Conservation (phyloP, 1,140 invertebrate genomes). For the Micrasema longulum region DNA sequence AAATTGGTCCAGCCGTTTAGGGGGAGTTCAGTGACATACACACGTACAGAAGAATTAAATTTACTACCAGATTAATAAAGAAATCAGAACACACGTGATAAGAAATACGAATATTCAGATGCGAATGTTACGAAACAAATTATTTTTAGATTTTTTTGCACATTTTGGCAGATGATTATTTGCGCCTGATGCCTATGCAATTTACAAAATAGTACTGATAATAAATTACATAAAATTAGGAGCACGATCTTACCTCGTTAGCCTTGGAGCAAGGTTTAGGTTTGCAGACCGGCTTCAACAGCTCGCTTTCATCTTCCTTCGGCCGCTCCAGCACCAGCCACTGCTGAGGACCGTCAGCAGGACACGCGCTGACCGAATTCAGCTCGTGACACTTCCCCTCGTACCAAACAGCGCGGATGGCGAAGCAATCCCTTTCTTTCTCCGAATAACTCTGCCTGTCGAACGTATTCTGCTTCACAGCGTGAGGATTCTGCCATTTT, state of each 20-base stretch:
- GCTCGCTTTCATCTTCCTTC: neutral
- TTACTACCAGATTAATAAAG: too few species aligned
- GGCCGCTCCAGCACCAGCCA: conserved; percentile 31
- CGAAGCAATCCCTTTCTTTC: conserved; percentile 25
- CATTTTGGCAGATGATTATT: too few species aligned
- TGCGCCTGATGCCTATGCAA: too few species aligned
- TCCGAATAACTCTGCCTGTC: conserved; percentile 4
- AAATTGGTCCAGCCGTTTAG: too few species aligned
- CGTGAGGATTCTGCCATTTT: neutral
- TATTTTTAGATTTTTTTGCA: too few species aligned
- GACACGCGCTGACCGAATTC: conserved; percentile 10
- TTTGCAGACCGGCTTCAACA: conserved; percentile 30
- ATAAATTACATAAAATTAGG: neutral
- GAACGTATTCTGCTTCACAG: neutral
- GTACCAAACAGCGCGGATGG: conserved; percentile 4
- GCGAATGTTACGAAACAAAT: too few species aligned
- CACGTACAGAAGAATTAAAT: too few species aligned
- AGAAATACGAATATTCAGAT: too few species aligned
- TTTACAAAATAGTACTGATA: too few species aligned
- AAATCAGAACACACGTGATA: too few species aligned
- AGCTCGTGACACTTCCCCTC: conserved; percentile 2
- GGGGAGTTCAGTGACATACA: too few species aligned
- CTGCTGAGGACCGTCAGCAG: neutral
- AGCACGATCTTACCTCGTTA: conserved; percentile 16
- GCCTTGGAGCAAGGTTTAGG: neutral